Evolutionary conservation across 1,140 invertebrate genomes (phyloP).

Genomic region (Drosophila tropicalis): DNA sequence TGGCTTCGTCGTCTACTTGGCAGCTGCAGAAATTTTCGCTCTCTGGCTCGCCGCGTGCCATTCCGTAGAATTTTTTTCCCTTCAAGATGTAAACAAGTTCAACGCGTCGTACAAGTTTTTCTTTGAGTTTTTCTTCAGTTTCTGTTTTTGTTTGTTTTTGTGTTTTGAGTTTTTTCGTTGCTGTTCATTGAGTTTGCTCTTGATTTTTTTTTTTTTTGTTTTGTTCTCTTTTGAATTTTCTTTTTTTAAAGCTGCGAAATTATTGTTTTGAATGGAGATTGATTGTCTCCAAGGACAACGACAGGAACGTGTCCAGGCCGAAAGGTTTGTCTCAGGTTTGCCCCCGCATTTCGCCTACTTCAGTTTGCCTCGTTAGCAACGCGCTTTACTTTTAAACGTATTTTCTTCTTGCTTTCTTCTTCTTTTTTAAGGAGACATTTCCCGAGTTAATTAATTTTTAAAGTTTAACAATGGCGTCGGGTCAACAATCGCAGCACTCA

Average conservation of each 20-base stretch:
- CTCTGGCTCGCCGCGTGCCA: constrained; percentile 60
- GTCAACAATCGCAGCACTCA: constrained; percentile 51
- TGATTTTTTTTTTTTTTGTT: constrained; percentile 46
- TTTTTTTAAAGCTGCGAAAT: constrained; percentile 52
- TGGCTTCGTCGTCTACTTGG: neutral
- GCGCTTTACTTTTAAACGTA: constrained; percentile 54
- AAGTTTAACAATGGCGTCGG: constrained; percentile 63
- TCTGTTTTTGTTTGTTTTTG: constrained; percentile 44
- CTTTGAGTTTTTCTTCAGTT: constrained; percentile 29
- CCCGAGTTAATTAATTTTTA: constrained; percentile 80
- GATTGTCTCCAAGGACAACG: constrained; percentile 81
- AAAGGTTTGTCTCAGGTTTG: constrained; percentile 51
- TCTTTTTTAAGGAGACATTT: constrained; percentile 60
- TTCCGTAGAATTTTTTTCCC: constrained; percentile 55
- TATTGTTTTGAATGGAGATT: constrained; percentile 82
- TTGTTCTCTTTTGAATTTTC: constrained; percentile 58
- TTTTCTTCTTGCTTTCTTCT: constrained; percentile 14
- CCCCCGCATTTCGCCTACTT: neutral
- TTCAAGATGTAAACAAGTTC: constrained; percentile 81
- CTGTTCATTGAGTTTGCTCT: constrained; percentile 57
- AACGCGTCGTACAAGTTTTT: constrained; percentile 62
- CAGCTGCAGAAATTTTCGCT: constrained; percentile 45
- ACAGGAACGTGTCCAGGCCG: constrained; percentile 45
- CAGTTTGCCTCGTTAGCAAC: constrained; percentile 58
- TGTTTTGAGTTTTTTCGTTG: constrained; percentile 32